phyloP scores from a whole-genome alignment of 2,797 vertebrate species.

The Netta rufina region DNA sequence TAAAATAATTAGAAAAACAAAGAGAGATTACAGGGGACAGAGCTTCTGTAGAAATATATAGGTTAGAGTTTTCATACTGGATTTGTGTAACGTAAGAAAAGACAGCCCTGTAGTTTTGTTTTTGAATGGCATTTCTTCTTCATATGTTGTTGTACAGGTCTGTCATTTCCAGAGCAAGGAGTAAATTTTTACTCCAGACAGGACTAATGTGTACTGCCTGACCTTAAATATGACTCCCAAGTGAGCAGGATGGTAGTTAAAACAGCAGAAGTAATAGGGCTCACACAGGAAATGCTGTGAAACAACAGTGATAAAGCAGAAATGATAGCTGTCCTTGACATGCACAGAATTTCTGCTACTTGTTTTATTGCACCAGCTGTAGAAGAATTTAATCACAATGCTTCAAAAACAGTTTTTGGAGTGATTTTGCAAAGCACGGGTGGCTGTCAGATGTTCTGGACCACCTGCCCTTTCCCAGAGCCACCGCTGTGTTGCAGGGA shows the following conservation, averaged over 20 bases:
- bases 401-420: slow-evolving; percentile 18
- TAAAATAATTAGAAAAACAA: slow-evolving; percentile 67
- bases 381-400: slow-evolving; percentile 56
- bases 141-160: slow-evolving; percentile 58
- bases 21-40: background rate
- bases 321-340: slow-evolving; percentile 59
- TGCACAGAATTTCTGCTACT: slow-evolving; percentile 8
- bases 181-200: slow-evolving; percentile 71
- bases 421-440: background rate
- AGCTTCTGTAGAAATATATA: background rate
- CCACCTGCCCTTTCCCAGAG: background rate
- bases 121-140: slow-evolving; percentile 56
- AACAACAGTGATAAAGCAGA: slow-evolving; percentile 12
- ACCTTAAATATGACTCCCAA: slow-evolving; percentile 72
- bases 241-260: slow-evolving; percentile 67
- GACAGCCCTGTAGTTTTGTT: slow-evolving; percentile 20
- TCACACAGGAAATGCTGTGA: slow-evolving; percentile 5
- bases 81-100: slow-evolving; percentile 23
- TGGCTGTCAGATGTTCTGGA: background rate
- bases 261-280: slow-evolving; percentile 55
- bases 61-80: slow-evolving; percentile 26
- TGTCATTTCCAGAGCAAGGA: slow-evolving; percentile 66
- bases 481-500: accelerated
- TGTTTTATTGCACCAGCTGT: slow-evolving; percentile 35
- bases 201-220: slow-evolving; percentile 64